Evolutionary conservation across 2,797 vertebrate genomes (phyloP).

Genomic region (Mormyrus proboscirostris): DNA sequence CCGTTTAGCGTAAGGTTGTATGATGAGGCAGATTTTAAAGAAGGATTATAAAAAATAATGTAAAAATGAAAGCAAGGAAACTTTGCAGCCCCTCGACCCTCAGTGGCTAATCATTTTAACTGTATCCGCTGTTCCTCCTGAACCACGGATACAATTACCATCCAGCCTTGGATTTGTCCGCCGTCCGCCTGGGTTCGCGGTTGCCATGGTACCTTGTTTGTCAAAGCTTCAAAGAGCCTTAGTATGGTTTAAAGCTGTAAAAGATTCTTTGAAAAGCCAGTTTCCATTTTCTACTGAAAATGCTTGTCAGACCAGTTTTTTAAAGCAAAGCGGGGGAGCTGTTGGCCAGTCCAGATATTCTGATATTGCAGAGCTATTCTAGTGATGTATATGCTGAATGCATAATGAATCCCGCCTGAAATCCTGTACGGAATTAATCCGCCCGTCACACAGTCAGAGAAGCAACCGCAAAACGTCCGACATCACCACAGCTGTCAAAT

Average conservation of each 20-base stretch:
- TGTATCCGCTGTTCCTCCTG: neutral
- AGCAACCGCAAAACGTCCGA: neutral
- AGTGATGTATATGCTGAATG: slow-evolving; percentile 8
- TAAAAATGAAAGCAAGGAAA: neutral
- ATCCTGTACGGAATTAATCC: neutral
- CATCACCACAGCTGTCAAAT: neutral
- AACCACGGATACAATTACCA: slow-evolving; percentile 23
- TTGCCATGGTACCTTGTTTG: slow-evolving; percentile 41
- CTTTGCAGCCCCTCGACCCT: neutral
- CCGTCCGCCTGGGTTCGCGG: slow-evolving; percentile 24
- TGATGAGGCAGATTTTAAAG: slow-evolving; percentile 5
- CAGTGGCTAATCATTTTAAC: slow-evolving; percentile 12
- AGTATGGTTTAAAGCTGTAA: slow-evolving; percentile 29
- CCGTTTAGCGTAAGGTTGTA: neutral
- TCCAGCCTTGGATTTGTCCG: slow-evolving; percentile 22
- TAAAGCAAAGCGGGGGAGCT: neutral
- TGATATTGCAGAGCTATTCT: neutral
- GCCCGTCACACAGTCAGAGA: neutral
- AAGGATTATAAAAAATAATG: slow-evolving; percentile 33
- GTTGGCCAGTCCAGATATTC: neutral
- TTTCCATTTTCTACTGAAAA: slow-evolving; percentile 29
- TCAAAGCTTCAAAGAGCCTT: slow-evolving; percentile 42
- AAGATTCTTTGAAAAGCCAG: slow-evolving; percentile 30
- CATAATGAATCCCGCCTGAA: neutral
- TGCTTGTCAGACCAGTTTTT: slow-evolving; percentile 21